Conservation (phyloP, 2,113 vertebrate genomes). For the Lophius piscatorius region DNA sequence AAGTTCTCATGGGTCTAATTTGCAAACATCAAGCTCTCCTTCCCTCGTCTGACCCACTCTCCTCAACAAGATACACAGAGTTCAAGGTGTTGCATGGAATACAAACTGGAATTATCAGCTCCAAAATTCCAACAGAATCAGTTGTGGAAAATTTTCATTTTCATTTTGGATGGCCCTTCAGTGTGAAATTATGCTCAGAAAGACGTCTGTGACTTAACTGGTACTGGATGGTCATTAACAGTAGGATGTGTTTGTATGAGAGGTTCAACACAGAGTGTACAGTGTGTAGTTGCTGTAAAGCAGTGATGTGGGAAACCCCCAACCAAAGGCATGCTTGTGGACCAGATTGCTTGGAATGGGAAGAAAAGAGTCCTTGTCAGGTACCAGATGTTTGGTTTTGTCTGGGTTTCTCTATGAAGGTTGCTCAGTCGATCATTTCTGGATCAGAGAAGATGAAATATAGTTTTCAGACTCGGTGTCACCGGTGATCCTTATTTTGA, state of each 20-base stretch:
- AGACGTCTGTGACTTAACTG: background rate
- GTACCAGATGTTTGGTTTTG: too few species aligned
- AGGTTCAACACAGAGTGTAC: background rate
- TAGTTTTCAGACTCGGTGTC: background rate
- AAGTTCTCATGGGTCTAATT: background rate
- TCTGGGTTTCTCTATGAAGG: too few species aligned
- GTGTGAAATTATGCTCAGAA: too few species aligned
- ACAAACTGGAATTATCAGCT: too few species aligned
- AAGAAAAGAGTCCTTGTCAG: background rate
- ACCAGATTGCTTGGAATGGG: background rate
- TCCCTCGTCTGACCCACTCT: background rate
- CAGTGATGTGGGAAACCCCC: constrained; percentile 7
- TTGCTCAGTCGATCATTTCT: background rate
- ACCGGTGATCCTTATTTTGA: background rate
- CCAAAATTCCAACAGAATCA: too few species aligned
- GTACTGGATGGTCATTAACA: background rate
- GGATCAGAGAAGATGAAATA: background rate
- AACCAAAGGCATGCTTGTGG: constrained; percentile 7
- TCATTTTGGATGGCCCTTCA: too few species aligned
- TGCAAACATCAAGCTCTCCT: constrained; percentile 4
- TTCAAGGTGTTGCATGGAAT: background rate
- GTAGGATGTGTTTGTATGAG: background rate
- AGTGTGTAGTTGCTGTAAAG: constrained; percentile 31
- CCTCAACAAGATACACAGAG: too few species aligned
- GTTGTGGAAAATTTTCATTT: too few species aligned